Percentiles rank a stretch among this genome's conserved stretches.
These are phyloP conservation scores for Tribolium freemani DNA, from an alignment of 2,888 invertebrate genomes.

Conservation along the genomic window DNA sequence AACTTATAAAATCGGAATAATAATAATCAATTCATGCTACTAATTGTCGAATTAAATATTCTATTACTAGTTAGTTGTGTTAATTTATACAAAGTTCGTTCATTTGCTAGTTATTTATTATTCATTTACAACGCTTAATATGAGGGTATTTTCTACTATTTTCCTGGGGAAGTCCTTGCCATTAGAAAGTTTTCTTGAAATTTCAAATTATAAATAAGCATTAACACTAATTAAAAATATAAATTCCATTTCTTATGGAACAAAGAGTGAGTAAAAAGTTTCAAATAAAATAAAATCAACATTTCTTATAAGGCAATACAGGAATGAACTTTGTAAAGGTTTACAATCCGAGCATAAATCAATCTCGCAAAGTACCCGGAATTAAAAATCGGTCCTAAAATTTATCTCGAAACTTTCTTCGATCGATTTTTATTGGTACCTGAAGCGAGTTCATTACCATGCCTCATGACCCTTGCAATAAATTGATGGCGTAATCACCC, in stretches of 20 bases:
- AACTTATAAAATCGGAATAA: too few relatives aligned
- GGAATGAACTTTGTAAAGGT: neutral
- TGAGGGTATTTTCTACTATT: neutral
- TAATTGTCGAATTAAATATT: too few relatives aligned
- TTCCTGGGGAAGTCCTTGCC: neutral
- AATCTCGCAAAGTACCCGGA: neutral
- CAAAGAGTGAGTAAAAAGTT: neutral
- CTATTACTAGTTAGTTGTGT: too few relatives aligned
- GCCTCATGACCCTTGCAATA: conserved; percentile 25
- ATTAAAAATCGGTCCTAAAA: neutral
- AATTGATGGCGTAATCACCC: conserved; percentile 8
- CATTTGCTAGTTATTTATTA: too few relatives aligned
- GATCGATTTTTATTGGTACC: conserved; percentile 14
- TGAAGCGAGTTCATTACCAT: conserved; percentile 19
- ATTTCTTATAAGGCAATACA: neutral
- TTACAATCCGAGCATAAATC: conserved; percentile 1
- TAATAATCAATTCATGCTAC: too few relatives aligned
- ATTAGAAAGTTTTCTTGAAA: neutral
- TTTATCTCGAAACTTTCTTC: conserved; percentile 20
- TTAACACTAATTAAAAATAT: neutral
- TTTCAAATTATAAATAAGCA: neutral
- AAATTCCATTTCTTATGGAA: neutral
- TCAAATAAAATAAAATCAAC: neutral
- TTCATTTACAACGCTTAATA: too few relatives aligned
- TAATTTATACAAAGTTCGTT: too few relatives aligned